Percentiles rank a stretch among this genome's conserved stretches.
Evolutionary conservation across 2,797 vertebrate genomes (phyloP).

Genomic region (Melopsittacus undulatus): DNA sequence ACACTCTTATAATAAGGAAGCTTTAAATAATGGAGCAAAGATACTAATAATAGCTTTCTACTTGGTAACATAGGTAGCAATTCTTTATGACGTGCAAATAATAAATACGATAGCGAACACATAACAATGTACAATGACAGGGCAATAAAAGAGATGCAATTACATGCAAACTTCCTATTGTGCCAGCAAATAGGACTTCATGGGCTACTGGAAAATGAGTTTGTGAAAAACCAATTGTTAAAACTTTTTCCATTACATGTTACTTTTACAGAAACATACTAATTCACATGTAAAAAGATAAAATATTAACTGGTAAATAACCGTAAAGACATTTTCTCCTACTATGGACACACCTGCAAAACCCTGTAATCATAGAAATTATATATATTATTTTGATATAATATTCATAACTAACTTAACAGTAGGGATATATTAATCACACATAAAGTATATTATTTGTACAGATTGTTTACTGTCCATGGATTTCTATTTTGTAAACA

Average conservation of each 20-base stretch:
- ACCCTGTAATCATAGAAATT: neutral
- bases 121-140: constrained; percentile 12
- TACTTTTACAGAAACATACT: constrained; percentile 18
- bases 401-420: constrained; percentile 7
- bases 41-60: neutral
- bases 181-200: constrained; percentile 44
- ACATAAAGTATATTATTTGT: constrained; percentile 38
- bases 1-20: neutral
- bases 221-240: constrained; percentile 32
- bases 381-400: constrained; percentile 51
- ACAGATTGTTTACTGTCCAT: constrained; percentile 16
- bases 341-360: constrained; percentile 1
- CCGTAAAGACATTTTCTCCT: constrained; percentile 14
- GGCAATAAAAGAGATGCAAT: constrained; percentile 27
- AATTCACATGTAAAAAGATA: constrained; percentile 8
- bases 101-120: neutral
- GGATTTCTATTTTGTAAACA: neutral
- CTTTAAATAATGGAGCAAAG: neutral
- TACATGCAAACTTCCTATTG: constrained; percentile 9
- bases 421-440: neutral
- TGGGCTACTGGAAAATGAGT: constrained; percentile 1
- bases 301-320: constrained; percentile 1
- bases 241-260: neutral
- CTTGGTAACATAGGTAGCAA: constrained; percentile 38
- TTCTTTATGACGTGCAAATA: constrained; percentile 65